Conservation (phyloP, 2,888 invertebrate species). For the Meteorus colon region DNA sequence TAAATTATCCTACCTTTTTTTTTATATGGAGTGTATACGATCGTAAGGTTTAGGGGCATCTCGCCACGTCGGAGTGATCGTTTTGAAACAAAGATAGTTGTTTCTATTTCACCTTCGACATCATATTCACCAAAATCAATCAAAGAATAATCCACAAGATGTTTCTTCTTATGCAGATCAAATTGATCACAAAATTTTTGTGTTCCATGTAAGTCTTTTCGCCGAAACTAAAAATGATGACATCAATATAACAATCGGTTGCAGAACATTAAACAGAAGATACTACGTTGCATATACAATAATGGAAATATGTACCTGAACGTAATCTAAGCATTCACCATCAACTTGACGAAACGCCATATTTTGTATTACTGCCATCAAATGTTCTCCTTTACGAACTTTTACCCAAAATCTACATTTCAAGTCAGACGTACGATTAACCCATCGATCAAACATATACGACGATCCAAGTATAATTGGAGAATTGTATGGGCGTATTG, state of each 20-base stretch:
- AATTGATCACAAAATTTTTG: slow-evolving; percentile 68
- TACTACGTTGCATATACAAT: background rate
- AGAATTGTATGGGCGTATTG: slow-evolving; percentile 2
- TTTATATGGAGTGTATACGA: slow-evolving; percentile 74
- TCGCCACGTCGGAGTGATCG: slow-evolving; percentile 61
- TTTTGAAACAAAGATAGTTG: slow-evolving; percentile 71
- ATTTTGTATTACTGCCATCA: slow-evolving; percentile 75
- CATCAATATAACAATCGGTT: background rate
- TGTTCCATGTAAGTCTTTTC: slow-evolving; percentile 62
- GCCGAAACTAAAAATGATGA: slow-evolving; percentile 62
- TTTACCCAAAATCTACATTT: slow-evolving; percentile 62
- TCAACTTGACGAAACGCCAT: slow-evolving; percentile 72
- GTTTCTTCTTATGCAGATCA: slow-evolving; percentile 60
- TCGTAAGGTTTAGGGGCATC: slow-evolving; percentile 68
- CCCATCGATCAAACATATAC: slow-evolving; percentile 52
- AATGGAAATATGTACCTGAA: slow-evolving; percentile 65
- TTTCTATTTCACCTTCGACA: slow-evolving; percentile 68
- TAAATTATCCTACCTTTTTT: slow-evolving; percentile 57
- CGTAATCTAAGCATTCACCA: slow-evolving; percentile 74
- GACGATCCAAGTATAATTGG: slow-evolving; percentile 50
- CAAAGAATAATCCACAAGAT: slow-evolving; percentile 35
- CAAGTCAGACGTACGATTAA: slow-evolving; percentile 43
- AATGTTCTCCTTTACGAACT: slow-evolving; percentile 64
- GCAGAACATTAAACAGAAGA: background rate
- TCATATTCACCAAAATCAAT: slow-evolving; percentile 47